phyloP scores from a whole-genome alignment of 37 sponge, comb jelly and placozoan species.

The Corticium candelabrum region DNA sequence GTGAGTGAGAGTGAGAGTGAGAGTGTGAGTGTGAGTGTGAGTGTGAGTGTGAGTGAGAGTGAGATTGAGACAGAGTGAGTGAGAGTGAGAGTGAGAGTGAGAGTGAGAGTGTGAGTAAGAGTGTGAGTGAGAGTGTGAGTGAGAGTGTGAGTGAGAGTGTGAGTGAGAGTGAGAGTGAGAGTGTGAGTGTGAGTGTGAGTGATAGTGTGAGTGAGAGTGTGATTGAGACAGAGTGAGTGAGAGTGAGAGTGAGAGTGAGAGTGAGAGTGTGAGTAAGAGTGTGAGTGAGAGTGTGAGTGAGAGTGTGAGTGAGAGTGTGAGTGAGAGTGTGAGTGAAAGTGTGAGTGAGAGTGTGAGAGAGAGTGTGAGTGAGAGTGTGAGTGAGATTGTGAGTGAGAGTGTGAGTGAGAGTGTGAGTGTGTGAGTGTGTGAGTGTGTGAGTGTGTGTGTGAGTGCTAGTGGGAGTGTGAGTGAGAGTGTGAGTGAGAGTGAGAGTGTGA shows the following conservation, averaged over 20 bases:
- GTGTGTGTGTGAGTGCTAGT: no score
- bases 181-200: not conserved
- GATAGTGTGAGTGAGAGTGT: not conserved
- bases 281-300: not conserved
- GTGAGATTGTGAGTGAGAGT: not conserved
- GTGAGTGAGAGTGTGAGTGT: not conserved
- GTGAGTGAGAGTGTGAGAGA: not conserved
- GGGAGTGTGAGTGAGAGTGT: no score
- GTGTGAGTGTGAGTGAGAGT: no score
- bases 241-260: not conserved
- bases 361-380: not conserved
- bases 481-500: no score
- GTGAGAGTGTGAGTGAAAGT: not conserved
- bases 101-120: not conserved
- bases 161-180: not conserved
- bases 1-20: no score
- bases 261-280: not conserved
- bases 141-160: not conserved
- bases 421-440: no score
- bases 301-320: not conserved
- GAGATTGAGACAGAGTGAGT: not conserved
- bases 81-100: not conserved
- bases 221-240: not conserved
- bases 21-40: no score
- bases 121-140: not conserved